phyloP scores from a whole-genome alignment of 2,888 invertebrate species.

The Rhagium mordax region DNA sequence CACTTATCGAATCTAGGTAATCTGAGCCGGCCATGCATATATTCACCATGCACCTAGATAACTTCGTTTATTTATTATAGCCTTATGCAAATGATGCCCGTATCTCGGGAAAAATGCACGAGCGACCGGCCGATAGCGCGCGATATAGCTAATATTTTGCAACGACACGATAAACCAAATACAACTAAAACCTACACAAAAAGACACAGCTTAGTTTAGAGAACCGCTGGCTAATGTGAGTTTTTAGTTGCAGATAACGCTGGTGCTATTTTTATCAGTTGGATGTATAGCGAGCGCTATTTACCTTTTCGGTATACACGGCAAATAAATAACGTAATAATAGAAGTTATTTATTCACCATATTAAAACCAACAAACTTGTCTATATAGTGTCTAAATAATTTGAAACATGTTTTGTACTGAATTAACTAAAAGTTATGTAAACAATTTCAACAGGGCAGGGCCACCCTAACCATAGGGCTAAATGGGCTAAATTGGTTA shows the following conservation, averaged over 20 bases:
- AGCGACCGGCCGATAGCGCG: conserved; percentile 61
- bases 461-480: no score
- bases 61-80: conserved; percentile 68
- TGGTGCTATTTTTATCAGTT: conserved; percentile 38
- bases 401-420: no score
- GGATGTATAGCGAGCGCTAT: conserved; percentile 9
- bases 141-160: conserved; percentile 64
- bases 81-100: conserved; percentile 68
- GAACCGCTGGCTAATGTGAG: conserved; percentile 36
- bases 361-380: not conserved
- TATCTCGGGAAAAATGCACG: conserved; percentile 68
- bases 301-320: conserved; percentile 11
- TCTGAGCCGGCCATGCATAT: conserved; percentile 64
- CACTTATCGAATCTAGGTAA: conserved; percentile 66
- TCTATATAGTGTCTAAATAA: no score
- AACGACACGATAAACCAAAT: conserved; percentile 61
- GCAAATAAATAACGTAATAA: conserved; percentile 15
- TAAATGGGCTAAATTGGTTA: no score
- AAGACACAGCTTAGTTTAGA: conserved; percentile 42
- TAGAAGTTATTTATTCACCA: not conserved
- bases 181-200: conserved; percentile 57
- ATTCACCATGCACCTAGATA: conserved; percentile 65
- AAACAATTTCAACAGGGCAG: no score
- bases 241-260: conserved; percentile 39
- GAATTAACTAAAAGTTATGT: no score